Percentiles rank a stretch among this genome's conserved stretches.
Conservation (phyloP, 2,113 vertebrate genomes). For the Sterna hirundo region DNA sequence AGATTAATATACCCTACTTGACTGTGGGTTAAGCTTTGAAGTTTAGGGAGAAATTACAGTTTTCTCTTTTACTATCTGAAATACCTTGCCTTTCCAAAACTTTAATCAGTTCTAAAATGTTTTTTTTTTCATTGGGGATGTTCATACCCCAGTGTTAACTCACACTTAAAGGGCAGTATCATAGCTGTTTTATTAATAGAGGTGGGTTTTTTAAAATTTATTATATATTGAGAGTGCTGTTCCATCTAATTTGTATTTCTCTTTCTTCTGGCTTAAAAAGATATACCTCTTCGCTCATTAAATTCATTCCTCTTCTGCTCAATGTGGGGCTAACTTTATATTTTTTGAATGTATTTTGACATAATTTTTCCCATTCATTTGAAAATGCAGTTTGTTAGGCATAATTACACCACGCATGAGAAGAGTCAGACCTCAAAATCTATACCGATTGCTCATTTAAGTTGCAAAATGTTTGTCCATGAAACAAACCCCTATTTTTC, state of each 20-base stretch:
- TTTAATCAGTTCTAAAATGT: background rate
- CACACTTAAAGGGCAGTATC: background rate
- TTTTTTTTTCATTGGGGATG: background rate
- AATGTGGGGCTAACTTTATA: background rate
- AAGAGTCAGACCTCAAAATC: slow-evolving; percentile 37
- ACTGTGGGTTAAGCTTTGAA: background rate
- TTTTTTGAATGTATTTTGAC: slow-evolving; percentile 35
- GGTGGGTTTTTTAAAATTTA: background rate
- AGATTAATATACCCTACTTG: background rate
- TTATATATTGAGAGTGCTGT: background rate
- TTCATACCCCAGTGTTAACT: background rate
- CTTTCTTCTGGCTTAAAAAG: slow-evolving; percentile 40
- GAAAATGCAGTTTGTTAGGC: background rate
- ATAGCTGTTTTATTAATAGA: background rate
- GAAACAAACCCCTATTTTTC: background rate
- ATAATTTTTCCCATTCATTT: slow-evolving; percentile 34
- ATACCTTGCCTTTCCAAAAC: background rate
- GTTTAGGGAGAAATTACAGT: background rate
- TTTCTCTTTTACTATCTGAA: background rate
- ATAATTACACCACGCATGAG: slow-evolving; percentile 8
- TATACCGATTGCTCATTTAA: slow-evolving; percentile 42
- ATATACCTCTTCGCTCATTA: background rate
- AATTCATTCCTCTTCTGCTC: slow-evolving; percentile 12
- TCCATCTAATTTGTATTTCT: slow-evolving; percentile 15
- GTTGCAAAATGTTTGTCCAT: slow-evolving; percentile 30